Evolutionary conservation across 2,113 vertebrate species (phyloP).

Genomic region (Mugil cephalus): DNA sequence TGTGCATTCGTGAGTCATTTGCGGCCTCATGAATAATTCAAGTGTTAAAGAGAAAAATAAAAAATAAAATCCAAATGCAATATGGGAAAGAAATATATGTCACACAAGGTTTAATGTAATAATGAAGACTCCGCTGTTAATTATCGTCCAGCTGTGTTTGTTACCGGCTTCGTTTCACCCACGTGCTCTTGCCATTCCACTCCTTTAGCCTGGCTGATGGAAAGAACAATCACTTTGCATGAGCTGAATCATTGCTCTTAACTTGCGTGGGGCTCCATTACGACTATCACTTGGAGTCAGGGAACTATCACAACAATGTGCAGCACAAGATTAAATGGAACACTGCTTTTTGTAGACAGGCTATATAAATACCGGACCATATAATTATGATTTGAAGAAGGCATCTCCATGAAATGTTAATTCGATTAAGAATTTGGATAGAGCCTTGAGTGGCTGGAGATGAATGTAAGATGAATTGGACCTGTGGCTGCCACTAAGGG

Average conservation of each 20-base stretch:
- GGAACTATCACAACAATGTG: constrained; percentile 30
- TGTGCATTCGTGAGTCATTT: constrained; percentile 34
- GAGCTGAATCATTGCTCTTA: constrained; percentile 52
- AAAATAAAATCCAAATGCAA: constrained; percentile 45
- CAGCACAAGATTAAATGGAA: constrained; percentile 46
- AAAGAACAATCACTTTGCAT: constrained; percentile 45
- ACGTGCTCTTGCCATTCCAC: constrained; percentile 41
- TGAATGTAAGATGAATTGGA: constrained; percentile 27
- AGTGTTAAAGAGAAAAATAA: neutral
- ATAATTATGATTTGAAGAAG: constrained; percentile 58
- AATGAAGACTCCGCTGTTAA: constrained; percentile 53
- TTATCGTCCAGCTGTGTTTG: constrained; percentile 30
- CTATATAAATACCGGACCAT: constrained; percentile 54
- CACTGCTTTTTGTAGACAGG: constrained; percentile 56
- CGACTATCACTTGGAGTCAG: constrained; percentile 31
- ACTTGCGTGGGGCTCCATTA: constrained; percentile 41
- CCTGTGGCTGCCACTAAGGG: constrained; percentile 17
- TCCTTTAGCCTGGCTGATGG: constrained; percentile 49
- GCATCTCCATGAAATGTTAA: constrained; percentile 65
- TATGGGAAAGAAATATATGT: constrained; percentile 34
- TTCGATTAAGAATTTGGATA: constrained; percentile 63
- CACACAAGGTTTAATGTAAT: constrained; percentile 57
- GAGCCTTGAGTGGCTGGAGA: constrained; percentile 22
- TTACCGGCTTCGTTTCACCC: constrained; percentile 22
- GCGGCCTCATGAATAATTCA: constrained; percentile 62